Percentiles rank a stretch among this genome's conserved stretches.
These are phyloP conservation scores for Drosophila ezoana DNA, from an alignment of 2,888 invertebrate genomes.

Conservation along the genomic window DNA sequence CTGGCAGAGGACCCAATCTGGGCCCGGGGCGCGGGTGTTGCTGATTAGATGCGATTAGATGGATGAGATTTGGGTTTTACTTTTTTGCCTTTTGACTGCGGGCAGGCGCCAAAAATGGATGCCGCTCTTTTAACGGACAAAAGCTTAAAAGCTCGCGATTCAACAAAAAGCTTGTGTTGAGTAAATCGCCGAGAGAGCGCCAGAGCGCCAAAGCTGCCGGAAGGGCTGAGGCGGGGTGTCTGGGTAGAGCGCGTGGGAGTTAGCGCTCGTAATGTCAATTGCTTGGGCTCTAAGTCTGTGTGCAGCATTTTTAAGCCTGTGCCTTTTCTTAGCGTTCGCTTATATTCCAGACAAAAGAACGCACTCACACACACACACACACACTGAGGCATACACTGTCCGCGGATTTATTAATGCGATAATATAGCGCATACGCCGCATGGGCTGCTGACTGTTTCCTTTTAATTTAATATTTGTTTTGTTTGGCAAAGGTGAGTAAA, in stretches of 20 bases:
- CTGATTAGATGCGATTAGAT: conserved; percentile 74
- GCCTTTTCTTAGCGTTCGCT: conserved; percentile 63
- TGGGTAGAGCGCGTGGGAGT: conserved; percentile 56
- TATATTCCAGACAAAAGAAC: conserved; percentile 49
- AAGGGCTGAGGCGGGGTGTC: conserved; percentile 24
- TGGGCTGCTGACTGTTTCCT: conserved; percentile 17
- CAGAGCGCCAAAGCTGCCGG: conserved; percentile 28
- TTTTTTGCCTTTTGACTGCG: conserved; percentile 26
- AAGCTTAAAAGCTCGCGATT: conserved; percentile 49
- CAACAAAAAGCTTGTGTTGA: conserved; percentile 69
- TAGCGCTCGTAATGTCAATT: conserved; percentile 75
- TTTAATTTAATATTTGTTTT: conserved; percentile 13
- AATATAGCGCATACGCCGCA: conserved; percentile 54
- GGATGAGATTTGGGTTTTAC: conserved; percentile 59
- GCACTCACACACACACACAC: conserved; percentile 17
- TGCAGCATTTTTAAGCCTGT: conserved; percentile 64
- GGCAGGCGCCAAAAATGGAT: conserved; percentile 68
- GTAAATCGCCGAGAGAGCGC: conserved; percentile 12
- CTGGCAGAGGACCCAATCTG: conserved; percentile 5
- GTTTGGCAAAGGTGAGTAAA: conserved; percentile 15
- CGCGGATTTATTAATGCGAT: conserved; percentile 47
- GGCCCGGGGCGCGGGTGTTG: conserved; percentile 23
- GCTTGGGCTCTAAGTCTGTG: conserved; percentile 60
- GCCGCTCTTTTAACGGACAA: conserved; percentile 31
- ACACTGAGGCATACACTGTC: conserved; percentile 1